Evolutionary conservation across 2,797 vertebrate genomes (phyloP).

Genomic region (Catamblyrhynchus diadema): DNA sequence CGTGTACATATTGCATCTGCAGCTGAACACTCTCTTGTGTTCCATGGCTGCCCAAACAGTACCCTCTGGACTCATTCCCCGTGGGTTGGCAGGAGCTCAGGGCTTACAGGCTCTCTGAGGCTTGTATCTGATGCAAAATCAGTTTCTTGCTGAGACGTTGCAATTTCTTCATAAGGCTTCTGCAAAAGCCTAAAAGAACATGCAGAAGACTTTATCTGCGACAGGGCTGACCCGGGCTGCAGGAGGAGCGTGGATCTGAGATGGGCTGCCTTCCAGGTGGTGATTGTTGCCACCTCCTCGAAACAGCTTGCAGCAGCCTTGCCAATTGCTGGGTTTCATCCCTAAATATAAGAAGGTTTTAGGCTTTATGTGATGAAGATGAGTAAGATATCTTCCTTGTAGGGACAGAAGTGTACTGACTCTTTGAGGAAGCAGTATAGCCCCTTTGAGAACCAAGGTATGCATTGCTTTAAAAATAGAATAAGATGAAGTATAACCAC

Average conservation of each 20-base stretch:
- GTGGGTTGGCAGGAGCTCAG: constrained; percentile 31
- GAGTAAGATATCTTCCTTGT: constrained; percentile 21
- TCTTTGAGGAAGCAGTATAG: neutral
- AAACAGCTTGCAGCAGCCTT: constrained; percentile 7
- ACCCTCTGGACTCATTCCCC: neutral
- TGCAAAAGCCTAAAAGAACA: neutral
- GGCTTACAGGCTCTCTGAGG: neutral
- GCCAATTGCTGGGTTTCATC: neutral
- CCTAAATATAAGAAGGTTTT: constrained; percentile 41
- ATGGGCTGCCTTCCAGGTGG: constrained; percentile 28
- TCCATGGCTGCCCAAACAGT: neutral
- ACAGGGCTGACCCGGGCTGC: neutral
- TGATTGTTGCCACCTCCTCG: neutral
- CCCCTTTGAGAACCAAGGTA: neutral
- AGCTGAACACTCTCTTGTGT: neutral
- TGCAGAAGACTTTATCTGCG: neutral
- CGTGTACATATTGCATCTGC: neutral
- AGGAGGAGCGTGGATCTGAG: neutral
- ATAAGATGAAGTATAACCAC: neutral
- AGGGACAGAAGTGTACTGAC: neutral
- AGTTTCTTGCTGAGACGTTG: neutral
- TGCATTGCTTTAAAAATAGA: neutral
- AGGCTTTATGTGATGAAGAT: neutral
- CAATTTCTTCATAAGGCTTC: neutral
- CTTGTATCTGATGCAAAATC: neutral